These are phyloP conservation scores for Hemicordylus capensis DNA, from an alignment of 2,113 vertebrate species.

Conservation along the genomic window DNA sequence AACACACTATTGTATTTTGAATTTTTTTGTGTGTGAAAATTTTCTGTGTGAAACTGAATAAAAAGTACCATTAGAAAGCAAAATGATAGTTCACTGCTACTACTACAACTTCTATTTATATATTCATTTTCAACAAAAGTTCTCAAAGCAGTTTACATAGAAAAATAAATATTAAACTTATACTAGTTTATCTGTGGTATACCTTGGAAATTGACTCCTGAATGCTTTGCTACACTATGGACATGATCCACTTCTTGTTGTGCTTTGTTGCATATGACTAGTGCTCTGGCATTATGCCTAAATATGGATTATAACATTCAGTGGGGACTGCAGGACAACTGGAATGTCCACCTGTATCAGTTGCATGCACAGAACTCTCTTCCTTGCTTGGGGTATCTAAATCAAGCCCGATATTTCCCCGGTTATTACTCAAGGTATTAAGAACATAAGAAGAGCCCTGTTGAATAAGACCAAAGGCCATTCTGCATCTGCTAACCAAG, in stretches of 20 bases:
- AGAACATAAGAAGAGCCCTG: not conserved
- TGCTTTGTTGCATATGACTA: not conserved
- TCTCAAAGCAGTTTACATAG: no score
- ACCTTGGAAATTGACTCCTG: not conserved
- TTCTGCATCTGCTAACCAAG: no score
- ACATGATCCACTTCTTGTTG: not conserved
- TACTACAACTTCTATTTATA: no score
- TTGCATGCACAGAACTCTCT: not conserved
- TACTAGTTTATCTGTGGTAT: not conserved
- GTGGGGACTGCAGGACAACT: not conserved
- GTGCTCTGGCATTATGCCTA: not conserved
- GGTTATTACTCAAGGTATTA: not conserved
- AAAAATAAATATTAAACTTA: no score
- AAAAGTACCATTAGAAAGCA: not conserved
- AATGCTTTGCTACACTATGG: not conserved
- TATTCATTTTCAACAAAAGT: no score
- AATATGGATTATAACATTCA: not conserved
- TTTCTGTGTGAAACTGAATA: not conserved
- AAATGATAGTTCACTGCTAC: no score
- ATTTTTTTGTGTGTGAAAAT: slow-evolving; percentile 4
- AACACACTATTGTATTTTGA: not conserved
- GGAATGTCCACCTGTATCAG: not conserved
- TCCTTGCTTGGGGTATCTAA: not conserved
- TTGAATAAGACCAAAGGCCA: not conserved
- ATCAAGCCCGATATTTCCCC: not conserved